Conservation (phyloP, 1,140 invertebrate genomes). For the Drosophila nikananu region DNA sequence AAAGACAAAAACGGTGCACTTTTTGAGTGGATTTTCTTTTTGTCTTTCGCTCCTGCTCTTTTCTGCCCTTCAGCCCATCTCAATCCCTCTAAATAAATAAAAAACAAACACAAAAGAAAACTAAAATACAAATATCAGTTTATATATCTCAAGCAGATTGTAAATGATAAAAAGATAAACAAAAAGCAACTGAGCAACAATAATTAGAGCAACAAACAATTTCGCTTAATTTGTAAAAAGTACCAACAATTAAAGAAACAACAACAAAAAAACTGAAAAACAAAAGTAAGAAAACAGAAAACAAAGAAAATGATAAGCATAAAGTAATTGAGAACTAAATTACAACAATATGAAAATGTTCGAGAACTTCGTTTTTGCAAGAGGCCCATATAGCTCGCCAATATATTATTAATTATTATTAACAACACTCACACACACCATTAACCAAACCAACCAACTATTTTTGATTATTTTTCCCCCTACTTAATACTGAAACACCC, state of each 20-base stretch:
- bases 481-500: slow-evolving; percentile 51
- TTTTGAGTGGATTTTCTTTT: not conserved
- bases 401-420: slow-evolving; percentile 84
- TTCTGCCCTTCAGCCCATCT: slow-evolving; percentile 25
- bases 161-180: slow-evolving; percentile 70
- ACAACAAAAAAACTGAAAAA: slow-evolving; percentile 37
- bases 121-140: slow-evolving; percentile 65
- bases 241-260: slow-evolving; percentile 77
- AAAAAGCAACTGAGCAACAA: slow-evolving; percentile 78
- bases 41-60: slow-evolving; percentile 5
- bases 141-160: slow-evolving; percentile 72
- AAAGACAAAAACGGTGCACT: slow-evolving; percentile 12
- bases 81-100: slow-evolving; percentile 22
- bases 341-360: slow-evolving; percentile 70
- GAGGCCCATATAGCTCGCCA: slow-evolving; percentile 86
- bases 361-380: slow-evolving; percentile 86
- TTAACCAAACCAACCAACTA: slow-evolving; percentile 62
- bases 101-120: slow-evolving; percentile 35
- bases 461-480: slow-evolving; percentile 66
- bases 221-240: slow-evolving; percentile 83
- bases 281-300: slow-evolving; percentile 49
- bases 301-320: slow-evolving; percentile 27
- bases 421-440: slow-evolving; percentile 62
- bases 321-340: slow-evolving; percentile 52
- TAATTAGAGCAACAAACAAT: slow-evolving; percentile 75